phyloP scores from a whole-genome alignment of 35 echinoderm and acorn worm species.

The Lytechinus pictus region DNA sequence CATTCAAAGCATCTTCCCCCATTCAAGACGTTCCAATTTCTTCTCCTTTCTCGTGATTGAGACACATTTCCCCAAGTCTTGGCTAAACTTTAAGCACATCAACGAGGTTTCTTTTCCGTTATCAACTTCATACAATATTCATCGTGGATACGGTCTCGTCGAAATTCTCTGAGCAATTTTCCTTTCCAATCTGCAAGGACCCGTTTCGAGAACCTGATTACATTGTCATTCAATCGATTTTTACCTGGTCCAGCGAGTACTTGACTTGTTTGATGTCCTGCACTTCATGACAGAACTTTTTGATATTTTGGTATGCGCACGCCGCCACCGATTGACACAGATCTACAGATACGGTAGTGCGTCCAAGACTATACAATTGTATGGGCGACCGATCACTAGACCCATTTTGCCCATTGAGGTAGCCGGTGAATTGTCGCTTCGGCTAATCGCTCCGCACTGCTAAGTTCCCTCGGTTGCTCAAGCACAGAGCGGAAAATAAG shows the following conservation, averaged over 20 bases:
- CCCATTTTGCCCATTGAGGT: neutral
- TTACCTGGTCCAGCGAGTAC: constrained; percentile 23
- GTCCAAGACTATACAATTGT: neutral
- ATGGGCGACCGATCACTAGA: neutral
- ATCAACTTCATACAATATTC: neutral
- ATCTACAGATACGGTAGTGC: neutral
- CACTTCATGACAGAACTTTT: constrained; percentile 24
- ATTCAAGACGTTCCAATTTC: neutral
- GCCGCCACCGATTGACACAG: neutral
- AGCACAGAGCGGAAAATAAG: constrained; percentile 52
- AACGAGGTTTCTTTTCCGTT: neutral
- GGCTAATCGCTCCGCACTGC: neutral
- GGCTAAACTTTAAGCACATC: neutral
- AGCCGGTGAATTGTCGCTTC: neutral
- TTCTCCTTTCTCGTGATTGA: neutral
- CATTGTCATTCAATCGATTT: neutral
- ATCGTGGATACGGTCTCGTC: neutral
- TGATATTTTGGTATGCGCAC: neutral
- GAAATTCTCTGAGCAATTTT: neutral
- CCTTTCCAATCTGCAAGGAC: neutral
- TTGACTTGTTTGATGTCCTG: neutral
- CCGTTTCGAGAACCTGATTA: neutral
- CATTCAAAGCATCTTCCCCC: constrained; percentile 33
- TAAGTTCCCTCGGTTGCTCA: constrained; percentile 14
- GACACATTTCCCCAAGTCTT: neutral